A percentile compares a stretch with the other conserved stretches of the same genome.
These are phyloP conservation scores for Steatocranus sp. DNA, from an alignment of 2,797 vertebrate genomes.

Conservation along the genomic window DNA sequence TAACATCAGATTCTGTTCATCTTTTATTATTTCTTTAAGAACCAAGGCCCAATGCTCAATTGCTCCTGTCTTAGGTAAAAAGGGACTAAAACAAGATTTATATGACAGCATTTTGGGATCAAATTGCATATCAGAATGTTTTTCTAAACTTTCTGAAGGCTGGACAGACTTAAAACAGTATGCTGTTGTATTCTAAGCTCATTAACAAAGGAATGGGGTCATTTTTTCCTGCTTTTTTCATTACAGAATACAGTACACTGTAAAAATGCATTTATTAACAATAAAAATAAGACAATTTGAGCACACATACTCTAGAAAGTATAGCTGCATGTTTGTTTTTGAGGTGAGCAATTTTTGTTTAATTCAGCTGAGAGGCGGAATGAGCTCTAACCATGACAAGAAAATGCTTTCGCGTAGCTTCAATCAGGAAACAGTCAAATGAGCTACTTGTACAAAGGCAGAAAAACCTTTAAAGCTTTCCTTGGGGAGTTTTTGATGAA, in stretches of 20 bases:
- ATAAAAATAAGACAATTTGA: slow-evolving; percentile 8
- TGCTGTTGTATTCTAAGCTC: background rate
- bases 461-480: background rate
- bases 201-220: background rate
- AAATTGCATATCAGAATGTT: background rate
- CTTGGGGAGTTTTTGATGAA: background rate
- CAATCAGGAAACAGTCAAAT: background rate
- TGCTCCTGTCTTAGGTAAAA: background rate
- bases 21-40: background rate
- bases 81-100: background rate
- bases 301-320: background rate
- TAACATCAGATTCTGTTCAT: slow-evolving; percentile 10
- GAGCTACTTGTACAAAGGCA: background rate
- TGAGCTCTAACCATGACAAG: background rate
- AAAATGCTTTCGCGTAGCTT: background rate
- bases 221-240: background rate
- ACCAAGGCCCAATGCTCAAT: background rate
- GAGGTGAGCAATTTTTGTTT: background rate
- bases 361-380: background rate
- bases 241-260: background rate
- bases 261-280: slow-evolving; percentile 40
- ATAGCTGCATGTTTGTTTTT: background rate
- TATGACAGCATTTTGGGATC: background rate
- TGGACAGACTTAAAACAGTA: background rate
- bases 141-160: background rate